These are phyloP conservation scores for Drosophila persimilis DNA, from an alignment of 1,140 invertebrate genomes.

Conservation along the genomic window DNA sequence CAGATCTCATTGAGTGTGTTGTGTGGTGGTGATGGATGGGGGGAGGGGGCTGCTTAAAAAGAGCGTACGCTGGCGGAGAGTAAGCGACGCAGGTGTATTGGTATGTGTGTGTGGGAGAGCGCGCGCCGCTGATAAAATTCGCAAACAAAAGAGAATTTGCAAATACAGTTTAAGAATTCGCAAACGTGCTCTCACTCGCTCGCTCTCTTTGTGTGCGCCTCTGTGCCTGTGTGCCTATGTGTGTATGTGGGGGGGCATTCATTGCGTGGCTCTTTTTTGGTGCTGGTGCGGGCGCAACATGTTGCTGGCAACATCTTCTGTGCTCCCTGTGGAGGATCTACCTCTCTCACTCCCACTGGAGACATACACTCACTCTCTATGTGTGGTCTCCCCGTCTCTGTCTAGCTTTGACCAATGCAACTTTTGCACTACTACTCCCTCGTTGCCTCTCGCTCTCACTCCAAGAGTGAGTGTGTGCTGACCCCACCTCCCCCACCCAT, in stretches of 20 bases:
- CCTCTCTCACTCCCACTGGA: conserved; percentile 4
- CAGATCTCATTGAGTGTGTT: conserved; percentile 9
- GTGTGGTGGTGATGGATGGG: too few species aligned
- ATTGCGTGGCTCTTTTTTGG: conserved; percentile 37
- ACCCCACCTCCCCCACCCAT: neutral
- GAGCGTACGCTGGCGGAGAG: neutral
- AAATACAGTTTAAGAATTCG: conserved; percentile 3
- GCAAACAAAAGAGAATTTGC: conserved; percentile 52
- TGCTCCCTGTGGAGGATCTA: conserved; percentile 22
- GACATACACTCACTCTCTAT: neutral
- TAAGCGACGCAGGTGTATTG: conserved; percentile 33
- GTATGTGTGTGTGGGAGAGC: conserved; percentile 44
- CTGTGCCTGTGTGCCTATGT: conserved; percentile 1
- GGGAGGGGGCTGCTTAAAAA: too few species aligned
- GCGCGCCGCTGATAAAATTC: conserved; percentile 31
- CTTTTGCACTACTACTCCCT: conserved; percentile 19
- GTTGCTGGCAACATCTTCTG: conserved; percentile 38
- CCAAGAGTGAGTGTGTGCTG: conserved; percentile 8
- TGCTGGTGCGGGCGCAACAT: conserved; percentile 2
- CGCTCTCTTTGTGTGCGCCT: neutral
- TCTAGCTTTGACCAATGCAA: conserved; percentile 29
- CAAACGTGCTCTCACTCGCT: neutral
- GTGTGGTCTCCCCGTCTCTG: conserved; percentile 7
- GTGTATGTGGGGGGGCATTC: neutral
- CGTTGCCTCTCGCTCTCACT: too few species aligned